Base-by-base conservation (phyloP, 2,113 vertebrate genomes). In the Nerophis ophidion region DNA sequence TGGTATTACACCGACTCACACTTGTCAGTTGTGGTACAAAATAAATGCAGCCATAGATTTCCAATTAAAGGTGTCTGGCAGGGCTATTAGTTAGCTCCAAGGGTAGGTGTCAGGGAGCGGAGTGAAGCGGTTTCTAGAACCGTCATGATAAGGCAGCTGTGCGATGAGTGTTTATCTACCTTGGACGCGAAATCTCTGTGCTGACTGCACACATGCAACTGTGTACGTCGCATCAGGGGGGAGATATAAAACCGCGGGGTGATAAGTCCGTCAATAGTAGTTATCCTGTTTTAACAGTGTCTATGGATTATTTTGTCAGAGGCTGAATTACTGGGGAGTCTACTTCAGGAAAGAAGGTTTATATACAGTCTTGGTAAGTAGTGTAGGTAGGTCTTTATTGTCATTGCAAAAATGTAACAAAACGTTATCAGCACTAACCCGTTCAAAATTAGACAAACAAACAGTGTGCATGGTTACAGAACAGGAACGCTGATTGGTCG, bases 41-140 rank as follows among this genome's bases (percentile, higher is more conserved):
- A 89, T 86, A 82, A 88, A 88, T 84, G 76, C 84, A 65, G 68
- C 76, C 83, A 88, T 88, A 86, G 89, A 90, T 88, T 90, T 89
- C 84, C 86, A 88, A 90, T 90, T 90, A 90, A 85, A 83, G 74
- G 79, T 79, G 77, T 69, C 61, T 75, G 82, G 77, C 68, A 70
- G 74, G 56, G 69, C 81, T 79, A 87, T 89, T 87, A 83, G 84
- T 88, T 89, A 83, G 72, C 72, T 79, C 72, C 79, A 83, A 87
- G 84, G 79, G 81, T 87, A 81, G 74, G 75, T 88, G 87, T 86
- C 85, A 77, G 67, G 34, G 59, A 79, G 70, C 51, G 57, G 72
- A 77, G 83, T 84, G 70, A 84, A 81, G 67, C 53, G 5, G 62
- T 71, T 59, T 75, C 73, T 64, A 79, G 73, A 81, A 57, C 66